phyloP scores from a whole-genome alignment of 2,888 invertebrate species.

The Dioctria rufipes region DNA sequence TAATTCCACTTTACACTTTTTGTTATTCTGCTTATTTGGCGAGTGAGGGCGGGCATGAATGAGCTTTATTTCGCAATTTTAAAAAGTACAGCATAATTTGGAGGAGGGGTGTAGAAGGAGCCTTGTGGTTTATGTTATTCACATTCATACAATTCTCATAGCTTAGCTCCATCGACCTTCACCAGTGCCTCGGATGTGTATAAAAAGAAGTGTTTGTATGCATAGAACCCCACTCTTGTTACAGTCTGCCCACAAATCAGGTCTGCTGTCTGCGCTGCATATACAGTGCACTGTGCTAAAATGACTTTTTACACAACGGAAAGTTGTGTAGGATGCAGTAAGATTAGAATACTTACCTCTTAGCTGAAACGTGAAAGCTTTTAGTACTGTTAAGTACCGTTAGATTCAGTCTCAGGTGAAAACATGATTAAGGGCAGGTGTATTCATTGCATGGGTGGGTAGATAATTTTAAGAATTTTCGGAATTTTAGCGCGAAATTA shows the following conservation, averaged over 20 bases:
- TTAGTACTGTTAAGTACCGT: conserved; percentile 23
- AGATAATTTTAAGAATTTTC: no score
- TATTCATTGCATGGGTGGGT: no score
- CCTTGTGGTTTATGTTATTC: neutral
- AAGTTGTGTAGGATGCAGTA: conserved; percentile 2
- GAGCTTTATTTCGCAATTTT: conserved; percentile 34
- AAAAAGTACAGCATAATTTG: neutral
- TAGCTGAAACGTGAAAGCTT: conserved; percentile 2
- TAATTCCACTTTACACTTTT: conserved; percentile 49
- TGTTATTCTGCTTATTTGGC: conserved; percentile 31
- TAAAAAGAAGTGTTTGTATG: neutral
- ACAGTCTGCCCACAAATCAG: conserved; percentile 31
- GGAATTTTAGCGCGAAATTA: no score
- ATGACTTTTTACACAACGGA: neutral
- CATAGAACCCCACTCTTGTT: conserved; percentile 2
- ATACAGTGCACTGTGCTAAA: conserved; percentile 1
- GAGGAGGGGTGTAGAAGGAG: conserved; percentile 12
- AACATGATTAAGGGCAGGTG: neutral
- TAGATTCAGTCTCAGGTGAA: conserved; percentile 13
- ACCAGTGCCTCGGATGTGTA: neutral
- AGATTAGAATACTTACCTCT: neutral
- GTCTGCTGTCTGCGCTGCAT: neutral
- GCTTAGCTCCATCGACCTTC: neutral
- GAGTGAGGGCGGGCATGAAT: neutral
- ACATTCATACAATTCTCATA: no score